Evolutionary conservation across 2,888 invertebrate genomes (phyloP), one percentile per base, ranked within the genome.

Genomic region (Gari tellinella): DNA sequence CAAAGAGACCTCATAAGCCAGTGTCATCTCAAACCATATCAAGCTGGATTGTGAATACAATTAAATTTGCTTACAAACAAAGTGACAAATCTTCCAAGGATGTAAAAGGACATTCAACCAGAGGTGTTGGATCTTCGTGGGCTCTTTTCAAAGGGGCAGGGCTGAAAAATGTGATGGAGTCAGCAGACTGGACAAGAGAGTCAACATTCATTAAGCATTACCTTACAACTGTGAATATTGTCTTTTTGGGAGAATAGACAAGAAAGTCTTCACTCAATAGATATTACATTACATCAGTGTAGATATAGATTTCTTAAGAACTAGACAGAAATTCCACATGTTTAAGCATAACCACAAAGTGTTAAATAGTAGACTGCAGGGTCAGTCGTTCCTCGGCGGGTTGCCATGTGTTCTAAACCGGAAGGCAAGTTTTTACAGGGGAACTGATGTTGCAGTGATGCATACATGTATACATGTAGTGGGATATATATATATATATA

Each of bases 111-210:
- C 68, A 68, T 55, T 68, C 68, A 10, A 62, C 55, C 8, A 19
- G 68, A 12, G 55, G 49, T 62, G 31, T 68, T 15, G 61, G 61
- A n/a, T 53, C 68, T 19, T 68, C 68, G 4, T 68, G 62, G 61
- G 49, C 53, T 23, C 19, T 62, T 12, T 68, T 62, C 51, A 68
- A 68, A 49, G 61, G 68, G 0, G 55, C 62, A 41, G 55, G 61
- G 7, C 25, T 68, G 46, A 12, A 62, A n/a, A 55, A 61, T 15
- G 31, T 68, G 14, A 31, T 62, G 25, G 68, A 66, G 2, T 2
- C 66, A 19, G 66, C 65, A 15, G 57, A 57, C 40, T 65, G 65
- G 65, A 48, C 56, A 40, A 57, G 49, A 46, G 65, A 65, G 51
- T 19, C 66, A 17, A 51, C 58, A 14, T 66, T 66, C 37, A 58